Conservation (phyloP, 2,888 invertebrate species). For the Mythimna albipuncta region DNA sequence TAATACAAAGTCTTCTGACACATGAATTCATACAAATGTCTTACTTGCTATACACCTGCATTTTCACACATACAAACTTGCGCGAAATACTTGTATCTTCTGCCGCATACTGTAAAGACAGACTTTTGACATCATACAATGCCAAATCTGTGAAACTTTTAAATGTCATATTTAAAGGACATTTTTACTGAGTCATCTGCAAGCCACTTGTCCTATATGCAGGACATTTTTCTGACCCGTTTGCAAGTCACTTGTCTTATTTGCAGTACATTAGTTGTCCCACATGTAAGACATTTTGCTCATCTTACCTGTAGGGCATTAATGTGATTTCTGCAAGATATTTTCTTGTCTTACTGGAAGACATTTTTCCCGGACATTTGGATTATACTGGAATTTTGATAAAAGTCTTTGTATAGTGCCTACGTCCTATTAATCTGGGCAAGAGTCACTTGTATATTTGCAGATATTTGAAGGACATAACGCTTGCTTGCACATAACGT, state of each 20-base stretch:
- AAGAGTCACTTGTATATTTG: neutral
- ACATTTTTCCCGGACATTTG: no score
- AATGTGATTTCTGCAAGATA: neutral
- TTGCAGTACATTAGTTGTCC: neutral
- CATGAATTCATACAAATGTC: conserved; percentile 35
- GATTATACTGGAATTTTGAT: conserved; percentile 1
- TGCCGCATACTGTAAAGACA: conserved; percentile 34
- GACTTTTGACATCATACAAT: conserved; percentile 24
- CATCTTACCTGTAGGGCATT: neutral
- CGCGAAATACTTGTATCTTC: conserved; percentile 10
- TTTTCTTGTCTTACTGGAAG: no score
- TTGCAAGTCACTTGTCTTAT: neutral
- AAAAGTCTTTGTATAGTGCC: neutral
- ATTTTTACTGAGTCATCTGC: neutral
- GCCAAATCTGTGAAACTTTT: neutral
- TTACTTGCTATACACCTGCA: conserved; percentile 4
- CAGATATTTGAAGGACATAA: neutral
- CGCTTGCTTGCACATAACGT: conserved; percentile 7
- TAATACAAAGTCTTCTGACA: conserved; percentile 11
- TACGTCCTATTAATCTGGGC: neutral
- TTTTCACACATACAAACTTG: conserved; percentile 28
- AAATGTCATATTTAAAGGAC: neutral
- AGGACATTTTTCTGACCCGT: neutral
- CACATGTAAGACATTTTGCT: neutral
- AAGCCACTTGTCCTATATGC: neutral